Evolutionary conservation across 2,113 vertebrate genomes (phyloP).

Genomic region (Nymphicus hollandicus): DNA sequence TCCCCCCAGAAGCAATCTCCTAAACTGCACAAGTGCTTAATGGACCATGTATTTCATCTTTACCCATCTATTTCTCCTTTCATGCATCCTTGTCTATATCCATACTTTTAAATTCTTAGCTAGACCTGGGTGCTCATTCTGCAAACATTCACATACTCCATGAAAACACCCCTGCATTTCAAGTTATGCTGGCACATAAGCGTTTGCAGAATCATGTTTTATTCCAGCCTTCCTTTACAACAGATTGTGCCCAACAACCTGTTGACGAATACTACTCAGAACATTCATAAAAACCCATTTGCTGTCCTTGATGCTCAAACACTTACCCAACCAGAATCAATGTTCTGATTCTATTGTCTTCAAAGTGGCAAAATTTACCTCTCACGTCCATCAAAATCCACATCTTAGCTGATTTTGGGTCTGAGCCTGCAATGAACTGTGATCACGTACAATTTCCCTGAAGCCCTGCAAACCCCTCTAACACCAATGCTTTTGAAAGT

Average conservation of each 20-base stretch:
- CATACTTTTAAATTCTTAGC: not conserved
- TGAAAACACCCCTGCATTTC: not conserved
- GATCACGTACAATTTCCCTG: not conserved
- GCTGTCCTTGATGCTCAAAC: not conserved
- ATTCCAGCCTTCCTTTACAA: not conserved
- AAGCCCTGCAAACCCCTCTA: not conserved
- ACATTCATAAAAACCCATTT: not conserved
- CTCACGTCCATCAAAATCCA: not conserved
- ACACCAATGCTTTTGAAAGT: not conserved
- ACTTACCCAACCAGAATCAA: not conserved
- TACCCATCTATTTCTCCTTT: not conserved
- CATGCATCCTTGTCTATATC: not conserved
- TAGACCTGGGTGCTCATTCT: not conserved
- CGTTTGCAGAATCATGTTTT: not conserved
- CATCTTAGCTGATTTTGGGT: not conserved
- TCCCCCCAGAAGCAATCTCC: not conserved
- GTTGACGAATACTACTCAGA: not conserved
- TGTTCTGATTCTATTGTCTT: not conserved
- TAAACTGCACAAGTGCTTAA: not conserved
- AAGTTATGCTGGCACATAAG: not conserved
- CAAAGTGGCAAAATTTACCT: not conserved
- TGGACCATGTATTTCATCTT: not conserved
- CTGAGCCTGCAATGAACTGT: not conserved
- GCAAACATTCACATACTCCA: not conserved
- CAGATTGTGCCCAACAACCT: not conserved